Conservation (phyloP, 2,113 vertebrate species). For the Zosterops pallidus region DNA sequence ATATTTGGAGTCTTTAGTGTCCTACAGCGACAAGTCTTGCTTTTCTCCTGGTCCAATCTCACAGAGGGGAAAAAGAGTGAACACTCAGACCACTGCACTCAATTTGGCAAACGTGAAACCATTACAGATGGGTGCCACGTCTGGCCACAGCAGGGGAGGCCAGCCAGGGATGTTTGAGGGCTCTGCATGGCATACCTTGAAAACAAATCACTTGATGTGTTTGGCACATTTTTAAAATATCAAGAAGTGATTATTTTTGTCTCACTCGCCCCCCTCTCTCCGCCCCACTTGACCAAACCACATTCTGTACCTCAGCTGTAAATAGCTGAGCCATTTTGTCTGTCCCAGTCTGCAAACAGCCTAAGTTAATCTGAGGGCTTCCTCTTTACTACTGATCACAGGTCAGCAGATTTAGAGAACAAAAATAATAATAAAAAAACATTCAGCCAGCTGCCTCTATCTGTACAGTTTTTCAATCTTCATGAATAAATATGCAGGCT, state of each 20-base stretch:
- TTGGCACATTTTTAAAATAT: accelerated
- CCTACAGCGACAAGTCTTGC: not conserved
- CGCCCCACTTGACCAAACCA: not conserved
- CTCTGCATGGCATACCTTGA: not conserved
- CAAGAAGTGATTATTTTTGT: not conserved
- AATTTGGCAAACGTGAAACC: not conserved
- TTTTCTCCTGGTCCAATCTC: not conserved
- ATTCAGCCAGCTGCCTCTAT: slow-evolving; percentile 49
- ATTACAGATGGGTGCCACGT: not conserved
- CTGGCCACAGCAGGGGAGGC: accelerated
- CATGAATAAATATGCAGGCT: slow-evolving; percentile 58
- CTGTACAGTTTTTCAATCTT: slow-evolving; percentile 52
- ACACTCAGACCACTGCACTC: not conserved
- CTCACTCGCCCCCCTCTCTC: not conserved
- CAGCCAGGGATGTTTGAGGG: not conserved
- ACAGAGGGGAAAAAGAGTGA: not conserved
- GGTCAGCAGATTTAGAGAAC: slow-evolving; percentile 32
- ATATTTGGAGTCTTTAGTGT: too few relatives aligned
- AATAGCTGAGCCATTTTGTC: not conserved
- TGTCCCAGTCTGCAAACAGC: not conserved
- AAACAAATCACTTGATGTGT: not conserved
- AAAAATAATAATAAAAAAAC: not conserved
- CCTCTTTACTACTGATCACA: not conserved
- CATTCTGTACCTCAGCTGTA: not conserved
- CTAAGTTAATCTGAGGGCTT: not conserved